Evolutionary conservation across 2,888 invertebrate species (phyloP).

Genomic region (Temnothorax rugatulus): DNA sequence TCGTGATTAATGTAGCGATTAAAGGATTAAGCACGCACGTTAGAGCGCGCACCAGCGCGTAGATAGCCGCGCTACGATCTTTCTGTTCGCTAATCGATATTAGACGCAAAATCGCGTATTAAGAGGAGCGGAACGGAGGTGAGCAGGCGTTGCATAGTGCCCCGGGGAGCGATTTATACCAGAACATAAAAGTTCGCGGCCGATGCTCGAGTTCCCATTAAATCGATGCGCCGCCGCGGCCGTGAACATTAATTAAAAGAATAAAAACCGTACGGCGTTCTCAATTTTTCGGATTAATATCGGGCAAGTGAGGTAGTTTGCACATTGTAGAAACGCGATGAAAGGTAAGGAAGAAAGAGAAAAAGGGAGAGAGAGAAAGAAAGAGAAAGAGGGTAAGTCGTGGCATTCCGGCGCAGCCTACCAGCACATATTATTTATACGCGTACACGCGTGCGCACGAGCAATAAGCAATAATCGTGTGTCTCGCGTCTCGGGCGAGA

Average conservation of each 20-base stretch:
- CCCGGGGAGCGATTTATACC: conserved; percentile 68
- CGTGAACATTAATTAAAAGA: conserved; percentile 72
- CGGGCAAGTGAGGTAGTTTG: conserved; percentile 50
- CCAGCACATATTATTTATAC: conserved; percentile 43
- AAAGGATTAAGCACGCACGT: conserved; percentile 25
- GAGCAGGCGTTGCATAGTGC: conserved; percentile 48
- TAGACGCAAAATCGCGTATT: conserved; percentile 67
- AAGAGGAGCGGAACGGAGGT: conserved; percentile 60
- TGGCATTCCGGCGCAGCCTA: conserved; percentile 24
- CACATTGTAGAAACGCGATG: conserved; percentile 37
- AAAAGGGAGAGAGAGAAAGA: neutral
- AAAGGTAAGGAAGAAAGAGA: neutral
- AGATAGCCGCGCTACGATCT: neutral
- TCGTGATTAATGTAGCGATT: conserved; percentile 32
- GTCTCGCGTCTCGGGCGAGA: conserved; percentile 49
- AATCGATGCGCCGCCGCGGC: conserved; percentile 68
- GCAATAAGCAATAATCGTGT: conserved; percentile 58
- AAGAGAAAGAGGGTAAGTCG: neutral
- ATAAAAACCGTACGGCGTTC: conserved; percentile 52
- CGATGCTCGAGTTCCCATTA: conserved; percentile 69
- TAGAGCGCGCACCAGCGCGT: neutral
- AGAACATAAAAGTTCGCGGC: conserved; percentile 69
- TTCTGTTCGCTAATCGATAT: conserved; percentile 57
- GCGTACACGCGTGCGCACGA: conserved; percentile 29
- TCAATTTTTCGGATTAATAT: conserved; percentile 67